Evolutionary conservation across 2,888 invertebrate species (phyloP), one percentile per base, ranked within the genome.

Genomic region (Lacanobia oleracea): DNA sequence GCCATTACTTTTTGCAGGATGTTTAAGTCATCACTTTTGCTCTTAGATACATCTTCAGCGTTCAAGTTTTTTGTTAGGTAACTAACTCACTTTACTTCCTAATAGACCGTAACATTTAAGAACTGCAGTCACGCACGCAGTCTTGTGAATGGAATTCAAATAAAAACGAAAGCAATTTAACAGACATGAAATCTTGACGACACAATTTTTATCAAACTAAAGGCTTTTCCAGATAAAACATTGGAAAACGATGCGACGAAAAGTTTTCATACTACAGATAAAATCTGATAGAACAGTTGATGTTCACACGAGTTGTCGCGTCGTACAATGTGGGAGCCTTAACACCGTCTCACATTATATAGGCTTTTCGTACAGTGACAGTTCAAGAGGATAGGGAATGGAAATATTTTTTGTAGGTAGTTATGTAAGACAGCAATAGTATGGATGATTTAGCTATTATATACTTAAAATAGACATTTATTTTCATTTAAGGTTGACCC

Each of bases 151-250:
- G 12, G 18, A 56, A 54, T 21, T 8, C 43, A 18, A 64, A 70
- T 48, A 51, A 74, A 75, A 68, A 51, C 53, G 62, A 68, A 63
- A 75, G 33, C 12, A 18, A 43, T 48, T 14, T 37, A 14, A 43
- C 21, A 18, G 40, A 53, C 12, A 51, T 23, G 4, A 12, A 53
- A 4, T 14, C 12, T 23, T 12, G 53, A 23, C 51, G 21, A 12
- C 21, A 9, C 8, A n/a, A n/a, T 48, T 18, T 9, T n/a, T 21
- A n/a, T 23, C 53, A 53, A 12, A 23, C 2, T 23, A 14, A 23
- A 53, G 53, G 14, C 10, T 23, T 21, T 21, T 21, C 4, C 51
- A 10, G 10, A 51, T 21, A 21, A 12, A 10, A 21, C n/a, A 3
- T 51, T 3, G n/a, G 48, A 50, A 6, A 8, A 43, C 18, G 8